Evolutionary conservation across 2,888 invertebrate species (phyloP), one percentile per base, ranked within the genome.

Genomic region (Pandemis corylana): DNA sequence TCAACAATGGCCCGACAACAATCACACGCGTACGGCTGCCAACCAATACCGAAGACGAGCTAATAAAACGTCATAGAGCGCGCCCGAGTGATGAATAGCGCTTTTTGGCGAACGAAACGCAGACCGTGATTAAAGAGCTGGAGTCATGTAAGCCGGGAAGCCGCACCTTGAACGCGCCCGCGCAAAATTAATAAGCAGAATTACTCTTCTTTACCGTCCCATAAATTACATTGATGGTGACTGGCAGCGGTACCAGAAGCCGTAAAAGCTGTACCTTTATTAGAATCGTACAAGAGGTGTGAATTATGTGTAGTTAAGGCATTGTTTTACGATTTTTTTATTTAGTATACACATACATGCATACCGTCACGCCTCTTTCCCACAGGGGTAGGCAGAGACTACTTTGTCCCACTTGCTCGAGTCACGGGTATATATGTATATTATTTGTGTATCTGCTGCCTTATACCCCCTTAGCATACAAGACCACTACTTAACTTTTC

Each of bases 141-240:
- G 76, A 87, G 85, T 88, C 89, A 87, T 89, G 88, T 90, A 88
- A 88, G 87, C 86, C 82, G 85, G 85, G 84, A 87, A 89, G 88
- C 88, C 90, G 81, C 89, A 87, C 89, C 90, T 88, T 76, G 75
- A 84, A 84, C 85, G 87, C 85, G 85, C 84, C 86, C 86, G 84
- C 84, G 83, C 82, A 85, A 92, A 92, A 93, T 93, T 93, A 93
- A 92, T 92, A 92, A 92, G 88, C 87, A 83, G 84, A 91, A 92
- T 92, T 87, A 90, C 89, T 92, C 89, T 89, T 89, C 89, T 88
- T 90, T 88, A 89, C 88, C 88, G 87, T 80, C 86, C 82, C 89
- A 89, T 93, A 93, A 93, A 93, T 92, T 88, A 91, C 86, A 88
- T 90, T 90, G 90, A 93, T 90, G 89, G 89, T 85, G 84, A 86